Percentiles rank a stretch among this genome's conserved stretches.
Conservation (phyloP, 2,113 vertebrate genomes). For the Pardalotus punctatus region DNA sequence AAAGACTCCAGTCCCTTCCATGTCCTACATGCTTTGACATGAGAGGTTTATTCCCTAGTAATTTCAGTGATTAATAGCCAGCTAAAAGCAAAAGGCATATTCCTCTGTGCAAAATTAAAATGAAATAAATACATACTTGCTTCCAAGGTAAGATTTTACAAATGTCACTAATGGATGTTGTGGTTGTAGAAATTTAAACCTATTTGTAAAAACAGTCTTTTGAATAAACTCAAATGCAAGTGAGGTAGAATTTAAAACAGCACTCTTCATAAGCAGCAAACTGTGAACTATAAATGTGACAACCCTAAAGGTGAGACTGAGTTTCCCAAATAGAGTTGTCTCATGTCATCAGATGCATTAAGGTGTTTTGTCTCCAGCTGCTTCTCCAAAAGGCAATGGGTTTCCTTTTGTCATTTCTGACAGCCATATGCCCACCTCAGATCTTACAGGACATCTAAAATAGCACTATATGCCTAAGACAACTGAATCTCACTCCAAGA, state of each 20-base stretch:
- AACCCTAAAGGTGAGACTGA: background rate
- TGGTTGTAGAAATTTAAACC: background rate
- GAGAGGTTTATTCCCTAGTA: background rate
- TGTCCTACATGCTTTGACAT: background rate
- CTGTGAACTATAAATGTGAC: background rate
- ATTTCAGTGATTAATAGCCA: background rate
- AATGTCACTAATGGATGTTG: background rate
- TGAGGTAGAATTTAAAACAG: background rate
- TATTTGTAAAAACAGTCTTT: background rate
- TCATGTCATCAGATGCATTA: background rate
- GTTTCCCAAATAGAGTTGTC: background rate
- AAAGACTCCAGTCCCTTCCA: background rate
- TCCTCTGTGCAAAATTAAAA: background rate
- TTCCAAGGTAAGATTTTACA: background rate
- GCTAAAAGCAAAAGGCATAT: background rate
- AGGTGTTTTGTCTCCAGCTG: background rate
- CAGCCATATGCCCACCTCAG: background rate
- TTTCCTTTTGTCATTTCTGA: background rate
- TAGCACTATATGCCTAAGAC: background rate
- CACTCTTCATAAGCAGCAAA: background rate
- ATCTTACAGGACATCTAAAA: background rate
- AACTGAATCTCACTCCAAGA: background rate
- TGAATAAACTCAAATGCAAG: background rate
- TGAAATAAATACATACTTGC: background rate
- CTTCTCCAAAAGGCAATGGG: background rate